These are phyloP conservation scores for Epizoanthus illoricatus DNA, from an alignment of 92 coral and sea anemone genomes.

Conservation along the genomic window DNA sequence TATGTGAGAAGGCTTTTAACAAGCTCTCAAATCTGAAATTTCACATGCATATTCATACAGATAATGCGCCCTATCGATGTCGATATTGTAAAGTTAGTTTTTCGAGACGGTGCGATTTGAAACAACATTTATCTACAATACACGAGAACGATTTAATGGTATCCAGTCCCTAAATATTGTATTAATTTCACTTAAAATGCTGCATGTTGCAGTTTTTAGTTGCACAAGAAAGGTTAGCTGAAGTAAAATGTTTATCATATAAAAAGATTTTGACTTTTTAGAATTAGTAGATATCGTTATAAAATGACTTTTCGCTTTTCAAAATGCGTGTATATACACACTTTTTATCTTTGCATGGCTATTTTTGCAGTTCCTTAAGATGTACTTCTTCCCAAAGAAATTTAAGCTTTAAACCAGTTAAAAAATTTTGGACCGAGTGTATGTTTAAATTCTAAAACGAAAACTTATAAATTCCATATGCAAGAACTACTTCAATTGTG, in stretches of 20 bases:
- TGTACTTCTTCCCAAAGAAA: neutral
- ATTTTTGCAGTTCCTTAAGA: constrained; percentile 11
- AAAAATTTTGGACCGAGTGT: constrained; percentile 5
- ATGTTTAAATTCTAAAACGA: neutral
- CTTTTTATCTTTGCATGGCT: constrained; percentile 16
- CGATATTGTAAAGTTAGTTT: constrained; percentile 76
- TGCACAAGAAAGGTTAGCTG: constrained; percentile 2
- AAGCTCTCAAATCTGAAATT: constrained; percentile 86
- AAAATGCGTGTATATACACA: neutral
- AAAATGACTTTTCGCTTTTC: neutral
- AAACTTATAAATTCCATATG: neutral
- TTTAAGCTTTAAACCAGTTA: constrained; percentile 2
- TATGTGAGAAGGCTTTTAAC: constrained; percentile 87
- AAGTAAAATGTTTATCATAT: neutral
- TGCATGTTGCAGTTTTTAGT: constrained; percentile 12
- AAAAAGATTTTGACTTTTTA: neutral
- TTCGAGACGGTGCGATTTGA: constrained; percentile 82
- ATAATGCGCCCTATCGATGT: constrained; percentile 82
- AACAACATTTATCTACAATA: constrained; percentile 43
- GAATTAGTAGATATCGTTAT: neutral
- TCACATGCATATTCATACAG: constrained; percentile 86
- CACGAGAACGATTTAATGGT: neutral
- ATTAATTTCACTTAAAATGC: neutral
- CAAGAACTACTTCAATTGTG: neutral
- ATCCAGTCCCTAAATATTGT: neutral